These are phyloP conservation scores for Amblyraja radiata DNA, from an alignment of 2,797 vertebrate species.

Conservation along the genomic window DNA sequence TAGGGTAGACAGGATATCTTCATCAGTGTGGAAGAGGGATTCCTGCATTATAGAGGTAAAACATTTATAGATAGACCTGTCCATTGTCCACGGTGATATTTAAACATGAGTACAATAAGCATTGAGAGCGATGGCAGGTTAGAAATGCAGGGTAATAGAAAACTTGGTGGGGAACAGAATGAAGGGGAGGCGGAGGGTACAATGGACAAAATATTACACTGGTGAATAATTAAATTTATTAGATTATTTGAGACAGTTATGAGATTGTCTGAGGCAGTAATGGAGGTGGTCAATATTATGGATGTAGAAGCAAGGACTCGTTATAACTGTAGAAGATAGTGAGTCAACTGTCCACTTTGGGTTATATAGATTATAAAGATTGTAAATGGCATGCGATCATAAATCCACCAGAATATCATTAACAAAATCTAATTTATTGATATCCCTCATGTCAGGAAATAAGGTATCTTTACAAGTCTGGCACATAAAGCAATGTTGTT, in stretches of 20 bases:
- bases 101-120: not conserved
- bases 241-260: not conserved
- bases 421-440: too few relatives aligned
- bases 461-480: too few relatives aligned
- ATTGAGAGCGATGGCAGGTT: not conserved
- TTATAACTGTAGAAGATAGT: not conserved
- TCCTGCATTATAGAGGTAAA: not conserved
- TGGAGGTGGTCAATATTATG: not conserved
- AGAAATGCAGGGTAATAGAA: not conserved
- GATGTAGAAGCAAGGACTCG: not conserved
- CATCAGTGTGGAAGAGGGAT: not conserved
- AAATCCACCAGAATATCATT: too few relatives aligned
- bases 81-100: not conserved
- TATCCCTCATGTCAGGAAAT: too few relatives aligned
- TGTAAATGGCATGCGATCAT: too few relatives aligned
- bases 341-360: too few relatives aligned
- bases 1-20: not conserved
- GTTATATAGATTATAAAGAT: too few relatives aligned
- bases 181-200: not conserved
- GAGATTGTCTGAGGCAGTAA: too few relatives aligned
- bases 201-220: not conserved
- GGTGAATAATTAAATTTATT: not conserved
- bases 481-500: too few relatives aligned
- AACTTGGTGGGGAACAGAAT: not conserved
- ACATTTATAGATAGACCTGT: not conserved